These are phyloP conservation scores for Thamnophis elegans DNA, from an alignment of 2,797 vertebrate genomes.

Conservation along the genomic window DNA sequence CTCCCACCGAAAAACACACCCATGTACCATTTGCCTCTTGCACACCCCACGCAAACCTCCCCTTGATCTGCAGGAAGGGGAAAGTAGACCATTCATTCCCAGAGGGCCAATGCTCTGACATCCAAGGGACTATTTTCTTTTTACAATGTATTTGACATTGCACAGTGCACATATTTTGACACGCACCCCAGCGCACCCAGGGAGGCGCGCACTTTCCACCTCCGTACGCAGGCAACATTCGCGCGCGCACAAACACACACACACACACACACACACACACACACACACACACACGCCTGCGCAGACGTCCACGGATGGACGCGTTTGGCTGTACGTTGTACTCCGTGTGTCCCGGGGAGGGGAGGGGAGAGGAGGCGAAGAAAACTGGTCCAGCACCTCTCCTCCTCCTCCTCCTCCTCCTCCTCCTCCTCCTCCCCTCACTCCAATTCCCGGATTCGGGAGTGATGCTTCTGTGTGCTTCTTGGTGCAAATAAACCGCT, in stretches of 20 bases:
- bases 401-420: too few species aligned
- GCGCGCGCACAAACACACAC: too few species aligned
- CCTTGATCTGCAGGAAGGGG: not conserved
- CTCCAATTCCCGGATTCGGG: not conserved
- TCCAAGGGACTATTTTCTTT: not conserved
- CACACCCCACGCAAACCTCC: too few species aligned
- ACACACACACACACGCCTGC: not conserved
- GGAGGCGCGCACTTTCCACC: not conserved
- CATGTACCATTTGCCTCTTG: not conserved
- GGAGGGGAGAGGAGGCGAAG: not conserved
- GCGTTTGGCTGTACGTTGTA: not conserved
- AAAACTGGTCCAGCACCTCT: not conserved
- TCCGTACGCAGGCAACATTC: not conserved
- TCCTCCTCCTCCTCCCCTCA: not conserved
- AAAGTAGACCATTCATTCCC: accelerated
- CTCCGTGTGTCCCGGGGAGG: not conserved
- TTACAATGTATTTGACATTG: not conserved
- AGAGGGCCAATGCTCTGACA: not conserved
- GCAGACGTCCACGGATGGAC: not conserved
- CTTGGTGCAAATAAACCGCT: not conserved
- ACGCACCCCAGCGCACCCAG: too few species aligned
- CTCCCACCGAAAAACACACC: not conserved
- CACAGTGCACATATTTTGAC: not conserved
- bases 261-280: too few species aligned
- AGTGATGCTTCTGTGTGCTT: accelerated